Evolutionary conservation across 2,888 invertebrate species (phyloP).

Genomic region (Heliconius ismenius): DNA sequence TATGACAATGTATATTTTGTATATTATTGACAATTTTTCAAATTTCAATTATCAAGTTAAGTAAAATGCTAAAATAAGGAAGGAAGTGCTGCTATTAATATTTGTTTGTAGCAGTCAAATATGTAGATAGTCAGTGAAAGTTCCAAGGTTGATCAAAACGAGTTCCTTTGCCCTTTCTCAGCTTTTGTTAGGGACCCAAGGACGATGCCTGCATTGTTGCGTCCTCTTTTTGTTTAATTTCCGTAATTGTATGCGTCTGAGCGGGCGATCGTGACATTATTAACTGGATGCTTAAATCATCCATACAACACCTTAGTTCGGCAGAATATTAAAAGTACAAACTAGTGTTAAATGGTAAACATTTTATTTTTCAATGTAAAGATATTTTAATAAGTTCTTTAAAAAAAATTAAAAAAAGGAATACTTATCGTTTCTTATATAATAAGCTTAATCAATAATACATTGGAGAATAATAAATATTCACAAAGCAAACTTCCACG

Average conservation of each 20-base stretch:
- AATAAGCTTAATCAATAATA: too few relatives aligned
- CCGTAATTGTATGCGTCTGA: slow-evolving; percentile 78
- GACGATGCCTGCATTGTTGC: slow-evolving; percentile 76
- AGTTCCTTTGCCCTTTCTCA: slow-evolving; percentile 80
- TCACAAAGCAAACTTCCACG: not conserved
- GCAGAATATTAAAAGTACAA: not conserved
- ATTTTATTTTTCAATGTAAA: not conserved
- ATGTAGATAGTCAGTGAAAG: slow-evolving; percentile 79
- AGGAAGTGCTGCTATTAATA: slow-evolving; percentile 30
- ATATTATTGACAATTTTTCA: not conserved
- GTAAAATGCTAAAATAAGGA: slow-evolving; percentile 7
- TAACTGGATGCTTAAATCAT: slow-evolving; percentile 60
- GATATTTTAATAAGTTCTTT: not conserved
- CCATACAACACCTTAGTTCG: not conserved
- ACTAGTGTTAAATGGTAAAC: not conserved
- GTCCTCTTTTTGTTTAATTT: slow-evolving; percentile 67
- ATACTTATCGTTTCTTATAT: too few relatives aligned
- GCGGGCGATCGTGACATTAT: slow-evolving; percentile 68
- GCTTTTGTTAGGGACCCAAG: slow-evolving; percentile 79
- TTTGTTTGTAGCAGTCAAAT: slow-evolving; percentile 49
- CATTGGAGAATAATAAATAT: not conserved
- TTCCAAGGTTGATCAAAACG: slow-evolving; percentile 76
- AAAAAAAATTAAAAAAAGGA: not conserved
- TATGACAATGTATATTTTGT: too few relatives aligned
- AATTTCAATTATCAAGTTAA: not conserved